Conservation (phyloP, 2,113 vertebrate species). For the Elaphurus davidianus region DNA sequence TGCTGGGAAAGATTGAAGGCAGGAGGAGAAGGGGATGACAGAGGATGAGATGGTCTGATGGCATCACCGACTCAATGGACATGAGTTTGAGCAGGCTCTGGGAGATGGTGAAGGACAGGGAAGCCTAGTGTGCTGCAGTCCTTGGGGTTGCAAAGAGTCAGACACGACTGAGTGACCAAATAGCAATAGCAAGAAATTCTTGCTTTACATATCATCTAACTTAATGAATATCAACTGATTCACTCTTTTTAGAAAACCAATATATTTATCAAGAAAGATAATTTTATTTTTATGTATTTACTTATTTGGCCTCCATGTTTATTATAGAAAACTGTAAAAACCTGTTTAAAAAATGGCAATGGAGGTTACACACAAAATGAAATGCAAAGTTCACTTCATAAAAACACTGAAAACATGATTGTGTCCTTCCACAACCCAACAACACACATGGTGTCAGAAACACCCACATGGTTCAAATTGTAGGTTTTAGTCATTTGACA, state of each 20-base stretch:
- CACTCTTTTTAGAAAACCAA: background rate
- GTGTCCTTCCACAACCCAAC: background rate
- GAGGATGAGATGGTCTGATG: background rate
- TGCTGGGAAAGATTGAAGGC: background rate
- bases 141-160: background rate
- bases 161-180: background rate
- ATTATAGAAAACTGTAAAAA: background rate
- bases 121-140: background rate
- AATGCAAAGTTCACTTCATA: background rate
- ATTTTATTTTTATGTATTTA: background rate
- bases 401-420: background rate
- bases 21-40: background rate
- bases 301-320: background rate
- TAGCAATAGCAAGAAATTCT: background rate
- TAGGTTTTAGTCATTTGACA: background rate
- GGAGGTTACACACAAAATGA: background rate
- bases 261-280: background rate
- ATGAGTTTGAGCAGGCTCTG: background rate
- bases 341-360: background rate
- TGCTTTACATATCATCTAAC: background rate
- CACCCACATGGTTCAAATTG: too few species aligned
- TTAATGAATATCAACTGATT: background rate
- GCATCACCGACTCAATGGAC: background rate
- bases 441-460: background rate
- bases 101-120: background rate